Evolutionary conservation across 2,888 invertebrate genomes (phyloP), one percentile per base, ranked within the genome.

Genomic region (Sericinus montela): DNA sequence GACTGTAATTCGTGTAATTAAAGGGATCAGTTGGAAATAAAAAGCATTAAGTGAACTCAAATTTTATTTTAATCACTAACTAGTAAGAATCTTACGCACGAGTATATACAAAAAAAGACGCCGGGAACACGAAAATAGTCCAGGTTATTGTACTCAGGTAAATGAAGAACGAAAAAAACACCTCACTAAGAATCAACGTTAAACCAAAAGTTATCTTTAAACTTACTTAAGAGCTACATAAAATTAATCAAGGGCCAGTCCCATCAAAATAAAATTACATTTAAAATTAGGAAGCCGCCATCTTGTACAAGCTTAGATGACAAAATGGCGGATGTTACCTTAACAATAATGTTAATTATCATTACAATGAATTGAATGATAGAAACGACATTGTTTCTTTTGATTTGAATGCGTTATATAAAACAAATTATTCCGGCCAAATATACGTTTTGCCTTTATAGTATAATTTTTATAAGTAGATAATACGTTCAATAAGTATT

Each of bases 61-160:
- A 72, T 79, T 72, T 70, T 73, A 72, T 79, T 72, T 70, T 73
- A 80, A 74, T 74, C 69, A 73, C 82, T 82, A 83, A 79, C 69
- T 72, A 69, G 66, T 77, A 79, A 63, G 70, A 49, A 65, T 65
- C 72, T 76, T 77, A 80, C 70, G 75, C 60, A 61, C 67, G 69
- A 67, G 60, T 82, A 84, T 83, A 69, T 83, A 82, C 82, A 84
- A 51, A 60, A n/a, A 19, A 60, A 67, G 67, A 60, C 57, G 49
- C 59, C n/a, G 65, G 62, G 64, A 57, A 69, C 61, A 65, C 72
- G 72, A 74, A 57, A 62, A 63, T 62, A 59, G 65, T 67, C 71
- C 68, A n/a, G 61, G 67, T 72, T 72, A 77, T 75, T 78, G 80
- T 80, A 82, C 75, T 81, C 76, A 72, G 69, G 75, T 72, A 69